A percentile compares a stretch with the other conserved stretches of the same genome.
phyloP scores from a whole-genome alignment of 37 sponge, comb jelly and placozoan species.

The Ephydatia muelleri region DNA sequence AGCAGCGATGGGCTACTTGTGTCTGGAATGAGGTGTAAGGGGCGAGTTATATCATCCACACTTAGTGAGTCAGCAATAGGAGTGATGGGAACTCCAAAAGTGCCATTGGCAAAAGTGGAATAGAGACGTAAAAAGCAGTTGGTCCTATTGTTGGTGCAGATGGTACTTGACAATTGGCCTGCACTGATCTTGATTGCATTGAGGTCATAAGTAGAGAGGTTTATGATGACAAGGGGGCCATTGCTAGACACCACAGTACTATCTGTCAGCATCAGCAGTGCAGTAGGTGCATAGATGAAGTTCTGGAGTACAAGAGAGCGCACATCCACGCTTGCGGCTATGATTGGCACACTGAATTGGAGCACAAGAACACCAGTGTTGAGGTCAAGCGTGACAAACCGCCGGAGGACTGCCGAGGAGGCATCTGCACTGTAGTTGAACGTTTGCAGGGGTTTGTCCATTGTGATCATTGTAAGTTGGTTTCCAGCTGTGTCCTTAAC shows the following conservation, averaged over 20 bases:
- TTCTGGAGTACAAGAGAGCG: constrained; percentile 70
- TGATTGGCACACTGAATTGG: constrained; percentile 77
- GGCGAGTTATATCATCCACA: constrained; percentile 17
- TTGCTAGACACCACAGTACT: constrained; percentile 68
- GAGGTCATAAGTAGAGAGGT: constrained; percentile 64
- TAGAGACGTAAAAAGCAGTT: constrained; percentile 80
- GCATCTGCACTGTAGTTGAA: constrained; percentile 55
- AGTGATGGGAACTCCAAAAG: constrained; percentile 66
- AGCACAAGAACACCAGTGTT: constrained; percentile 69
- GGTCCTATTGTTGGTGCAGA: constrained; percentile 34
- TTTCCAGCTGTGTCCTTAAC: constrained; percentile 77
- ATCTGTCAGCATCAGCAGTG: constrained; percentile 60
- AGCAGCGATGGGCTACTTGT: constrained; percentile 65
- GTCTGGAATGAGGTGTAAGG: constrained; percentile 45
- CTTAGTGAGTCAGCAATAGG: constrained; percentile 43
- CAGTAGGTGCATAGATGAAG: constrained; percentile 14
- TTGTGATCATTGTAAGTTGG: constrained; percentile 39
- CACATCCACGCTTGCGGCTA: constrained; percentile 61
- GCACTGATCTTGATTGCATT: constrained; percentile 64
- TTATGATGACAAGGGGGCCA: constrained; percentile 58
- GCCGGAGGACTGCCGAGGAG: constrained; percentile 44
- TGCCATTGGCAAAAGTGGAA: constrained; percentile 77
- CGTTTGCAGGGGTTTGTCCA: constrained; percentile 8
- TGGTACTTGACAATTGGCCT: neutral
- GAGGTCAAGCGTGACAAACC: constrained; percentile 75